These are phyloP conservation scores for Crotophaga sulcirostris DNA, from an alignment of 2,113 vertebrate genomes.

Conservation along the genomic window DNA sequence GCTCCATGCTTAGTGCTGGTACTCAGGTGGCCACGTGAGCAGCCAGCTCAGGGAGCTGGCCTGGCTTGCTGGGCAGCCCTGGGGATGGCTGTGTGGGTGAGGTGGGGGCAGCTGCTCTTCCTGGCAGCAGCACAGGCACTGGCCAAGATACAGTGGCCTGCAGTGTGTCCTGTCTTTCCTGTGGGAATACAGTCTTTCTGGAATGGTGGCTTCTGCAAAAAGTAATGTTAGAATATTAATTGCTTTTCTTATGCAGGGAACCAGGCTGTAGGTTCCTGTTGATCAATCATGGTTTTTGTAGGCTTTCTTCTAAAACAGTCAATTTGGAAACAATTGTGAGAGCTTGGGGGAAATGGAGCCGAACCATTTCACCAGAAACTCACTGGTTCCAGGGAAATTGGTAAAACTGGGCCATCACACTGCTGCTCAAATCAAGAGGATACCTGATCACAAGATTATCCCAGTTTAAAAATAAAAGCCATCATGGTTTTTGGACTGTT, in stretches of 20 bases:
- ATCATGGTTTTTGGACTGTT: not conserved
- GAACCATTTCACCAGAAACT: not conserved
- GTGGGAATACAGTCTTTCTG: not conserved
- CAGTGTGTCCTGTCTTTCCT: not conserved
- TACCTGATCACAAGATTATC: not conserved
- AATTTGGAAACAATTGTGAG: fast-evolving
- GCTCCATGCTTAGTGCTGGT: not conserved
- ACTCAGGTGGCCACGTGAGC: not conserved
- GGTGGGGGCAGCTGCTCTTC: not conserved
- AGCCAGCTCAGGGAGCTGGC: not conserved
- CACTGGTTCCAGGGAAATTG: not conserved
- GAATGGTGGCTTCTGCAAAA: not conserved
- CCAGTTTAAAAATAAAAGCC: not conserved
- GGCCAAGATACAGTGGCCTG: not conserved
- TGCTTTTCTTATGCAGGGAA: not conserved
- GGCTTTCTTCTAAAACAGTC: not conserved
- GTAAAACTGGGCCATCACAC: not conserved
- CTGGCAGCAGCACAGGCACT: not conserved
- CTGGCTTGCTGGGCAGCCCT: not conserved
- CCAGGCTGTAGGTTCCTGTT: not conserved
- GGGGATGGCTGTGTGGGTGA: not conserved
- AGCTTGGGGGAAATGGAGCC: not conserved
- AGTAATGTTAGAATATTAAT: not conserved
- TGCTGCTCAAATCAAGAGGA: not conserved
- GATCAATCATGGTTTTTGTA: fast-evolving